phyloP scores from a whole-genome alignment of 2,113 vertebrate genomes.

The Felis catus region F.catus_Fca126_mat1.0 CM031417.1:143545001-143545500 shows the following conservation, averaged over 20 bases:
- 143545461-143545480: rapidly evolving
- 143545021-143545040: neutral
- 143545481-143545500: too few species aligned
- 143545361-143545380: neutral
- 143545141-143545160: neutral
- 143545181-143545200: neutral
- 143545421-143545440: rapidly evolving
- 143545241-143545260: neutral
- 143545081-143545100: neutral
- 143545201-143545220: rapidly evolving
- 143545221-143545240: neutral
- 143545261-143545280: neutral
- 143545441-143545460: neutral
- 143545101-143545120: neutral
- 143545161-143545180: neutral
- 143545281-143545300: rapidly evolving
- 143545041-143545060: neutral
- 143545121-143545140: neutral
- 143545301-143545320: rapidly evolving
- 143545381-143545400: neutral
- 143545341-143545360: rapidly evolving
- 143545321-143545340: neutral
- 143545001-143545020: neutral
- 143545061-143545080: neutral
- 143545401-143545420: neutral